Conservation (phyloP, 1,140 invertebrate genomes). For the Drosophila teissieri region DNA sequence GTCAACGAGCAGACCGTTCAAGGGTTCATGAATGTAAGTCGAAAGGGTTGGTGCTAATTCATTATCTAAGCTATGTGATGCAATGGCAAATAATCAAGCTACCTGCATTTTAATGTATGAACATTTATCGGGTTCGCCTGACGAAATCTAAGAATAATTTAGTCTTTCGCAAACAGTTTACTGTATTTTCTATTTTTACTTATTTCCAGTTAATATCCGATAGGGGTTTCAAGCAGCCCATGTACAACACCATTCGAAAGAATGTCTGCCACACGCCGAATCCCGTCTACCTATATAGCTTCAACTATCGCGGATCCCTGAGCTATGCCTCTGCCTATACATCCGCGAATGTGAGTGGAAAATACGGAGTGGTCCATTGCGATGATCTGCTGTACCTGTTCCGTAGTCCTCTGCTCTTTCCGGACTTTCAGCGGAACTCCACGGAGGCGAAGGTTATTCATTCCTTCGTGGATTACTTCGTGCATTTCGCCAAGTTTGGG, state of each 20-base stretch:
- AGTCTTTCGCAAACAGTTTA: neutral
- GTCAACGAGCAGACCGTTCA: conserved; percentile 64
- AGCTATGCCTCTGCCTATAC: conserved; percentile 73
- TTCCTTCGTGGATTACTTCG: conserved; percentile 62
- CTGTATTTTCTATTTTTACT: neutral
- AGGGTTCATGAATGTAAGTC: conserved; percentile 81
- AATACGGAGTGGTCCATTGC: conserved; percentile 79
- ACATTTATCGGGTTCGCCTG: neutral
- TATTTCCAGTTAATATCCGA: conserved; percentile 68
- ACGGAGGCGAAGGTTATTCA: conserved; percentile 57
- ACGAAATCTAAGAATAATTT: neutral
- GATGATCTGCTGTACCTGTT: conserved; percentile 82
- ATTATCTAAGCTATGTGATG: too few relatives aligned
- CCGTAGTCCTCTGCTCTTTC: conserved; percentile 70
- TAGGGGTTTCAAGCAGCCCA: conserved; percentile 73
- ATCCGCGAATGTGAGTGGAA: conserved; percentile 24
- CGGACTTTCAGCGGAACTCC: conserved; percentile 64
- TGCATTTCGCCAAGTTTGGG: conserved; percentile 74
- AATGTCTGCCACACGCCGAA: conserved; percentile 38
- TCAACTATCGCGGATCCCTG: conserved; percentile 62
- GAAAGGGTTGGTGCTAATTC: neutral
- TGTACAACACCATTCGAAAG: conserved; percentile 57
- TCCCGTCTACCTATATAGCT: conserved; percentile 73
- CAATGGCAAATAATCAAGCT: neutral
- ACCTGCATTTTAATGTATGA: neutral